Percentiles rank a stretch among this genome's conserved stretches.
Conservation (phyloP, 35 echinoderm and acorn worm species). For the Eucidaris tribuloides region DNA sequence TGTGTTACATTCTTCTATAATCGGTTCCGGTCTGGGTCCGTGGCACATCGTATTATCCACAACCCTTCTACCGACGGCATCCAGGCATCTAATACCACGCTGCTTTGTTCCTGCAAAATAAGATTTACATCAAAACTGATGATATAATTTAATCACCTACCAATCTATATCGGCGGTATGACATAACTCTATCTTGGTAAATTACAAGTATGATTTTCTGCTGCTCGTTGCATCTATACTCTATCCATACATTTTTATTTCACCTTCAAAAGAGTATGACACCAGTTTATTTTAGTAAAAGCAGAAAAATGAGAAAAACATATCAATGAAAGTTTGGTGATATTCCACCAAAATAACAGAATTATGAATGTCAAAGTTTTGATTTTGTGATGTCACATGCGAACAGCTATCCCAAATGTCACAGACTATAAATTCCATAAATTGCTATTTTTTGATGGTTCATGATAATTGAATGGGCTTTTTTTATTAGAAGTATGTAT, state of each 20-base stretch:
- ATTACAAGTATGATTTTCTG: background rate
- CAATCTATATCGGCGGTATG: background rate
- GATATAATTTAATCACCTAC: background rate
- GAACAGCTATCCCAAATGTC: too few relatives aligned
- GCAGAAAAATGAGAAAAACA: background rate
- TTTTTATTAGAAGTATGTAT: too few relatives aligned
- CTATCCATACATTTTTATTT: background rate
- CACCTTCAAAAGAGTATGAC: background rate
- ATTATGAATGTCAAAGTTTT: background rate
- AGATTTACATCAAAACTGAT: background rate
- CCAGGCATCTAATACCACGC: slow-evolving; percentile 37
- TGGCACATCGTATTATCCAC: slow-evolving; percentile 32
- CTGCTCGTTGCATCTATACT: background rate
- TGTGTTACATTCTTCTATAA: slow-evolving; percentile 58
- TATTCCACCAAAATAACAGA: background rate
- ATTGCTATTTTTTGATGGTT: too few relatives aligned
- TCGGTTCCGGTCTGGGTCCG: slow-evolving; percentile 10
- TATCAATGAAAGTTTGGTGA: background rate
- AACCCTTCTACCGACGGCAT: slow-evolving; percentile 25
- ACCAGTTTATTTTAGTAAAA: background rate
- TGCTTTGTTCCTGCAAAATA: slow-evolving; percentile 42
- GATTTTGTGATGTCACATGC: background rate
- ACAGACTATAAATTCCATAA: too few relatives aligned
- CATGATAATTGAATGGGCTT: too few relatives aligned
- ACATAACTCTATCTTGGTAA: background rate